Conservation (phyloP, 2,797 vertebrate species). For the Otolemur crassicaudatus region DNA sequence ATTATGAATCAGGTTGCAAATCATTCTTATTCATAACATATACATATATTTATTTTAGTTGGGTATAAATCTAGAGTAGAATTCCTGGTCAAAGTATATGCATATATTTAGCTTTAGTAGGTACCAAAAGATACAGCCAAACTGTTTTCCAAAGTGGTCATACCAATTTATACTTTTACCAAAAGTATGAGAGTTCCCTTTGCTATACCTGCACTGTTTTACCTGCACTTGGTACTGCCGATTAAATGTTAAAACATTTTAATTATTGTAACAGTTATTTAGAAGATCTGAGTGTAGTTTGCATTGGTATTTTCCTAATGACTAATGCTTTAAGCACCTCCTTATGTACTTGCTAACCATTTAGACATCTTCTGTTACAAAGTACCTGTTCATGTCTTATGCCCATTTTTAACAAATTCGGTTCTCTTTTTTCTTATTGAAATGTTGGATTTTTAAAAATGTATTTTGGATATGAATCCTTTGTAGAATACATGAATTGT, state of each 20-base stretch:
- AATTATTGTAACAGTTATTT: neutral
- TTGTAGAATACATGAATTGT: neutral
- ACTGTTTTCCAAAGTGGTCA: neutral
- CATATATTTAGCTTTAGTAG: neutral
- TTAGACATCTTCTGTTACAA: neutral
- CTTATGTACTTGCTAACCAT: neutral
- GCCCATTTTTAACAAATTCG: neutral
- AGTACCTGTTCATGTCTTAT: constrained; percentile 13
- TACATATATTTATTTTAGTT: neutral
- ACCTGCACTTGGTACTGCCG: neutral
- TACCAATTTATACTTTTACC: neutral
- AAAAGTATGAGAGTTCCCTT: neutral
- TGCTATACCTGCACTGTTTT: neutral
- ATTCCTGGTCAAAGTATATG: neutral
- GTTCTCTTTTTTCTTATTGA: neutral
- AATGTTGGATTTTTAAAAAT: neutral
- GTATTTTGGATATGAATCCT: neutral
- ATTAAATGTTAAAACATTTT: neutral
- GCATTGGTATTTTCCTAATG: neutral
- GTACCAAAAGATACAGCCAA: neutral
- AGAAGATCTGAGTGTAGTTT: constrained; percentile 9
- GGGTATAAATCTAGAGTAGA: neutral
- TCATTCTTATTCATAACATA: neutral
- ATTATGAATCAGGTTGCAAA: neutral
- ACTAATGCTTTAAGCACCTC: neutral